Base-by-base conservation (phyloP, 1,140 invertebrate genomes). In the Cardiocondyla obscurior region DNA sequence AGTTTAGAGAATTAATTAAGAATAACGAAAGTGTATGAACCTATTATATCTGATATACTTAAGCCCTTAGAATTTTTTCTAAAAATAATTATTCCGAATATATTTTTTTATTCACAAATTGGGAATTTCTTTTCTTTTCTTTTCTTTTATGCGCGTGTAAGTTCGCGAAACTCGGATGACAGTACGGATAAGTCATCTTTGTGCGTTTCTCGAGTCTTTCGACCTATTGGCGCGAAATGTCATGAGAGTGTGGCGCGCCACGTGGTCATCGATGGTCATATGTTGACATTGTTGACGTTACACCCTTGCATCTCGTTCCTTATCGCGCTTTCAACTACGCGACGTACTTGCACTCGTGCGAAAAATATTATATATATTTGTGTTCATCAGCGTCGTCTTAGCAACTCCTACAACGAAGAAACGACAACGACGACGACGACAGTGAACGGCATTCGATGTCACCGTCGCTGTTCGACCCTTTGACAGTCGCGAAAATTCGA, bases 241-340 rank as follows among this genome's bases (percentile, higher is more conserved):
- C 30, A 49, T 16, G 2, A 55, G 28, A 74, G 53, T 39, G 22
- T 8, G 1, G 19, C 6, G n/a, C 4, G 30, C 49, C 39, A 64
- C 42, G 19, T 76, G 42, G 16, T 64, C 57, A 0, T n/a, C n/a
- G n/a, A n/a, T n/a, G n/a, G n/a, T n/a, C n/a, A n/a, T n/a, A n/a
- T n/a, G n/a, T n/a, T n/a, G n/a, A n/a, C n/a, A n/a, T 46, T 22
- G 58, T 49, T 39, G 19, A 36, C 16, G n/a, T 62, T 22, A 36
- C n/a, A 0, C 10, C 10, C 3, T 33, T 19, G 58, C 44, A 10
- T 42, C 39, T 42, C 39, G 19, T 22, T 51, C 1, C 36, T 86
- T 87, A 83, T 83, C 84, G 8, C 7, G 16, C 67, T 67, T 33
- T 51, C 30, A 60, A 39, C n/a, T 19, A 10, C 30, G n/a, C 1